Conservation (phyloP, 2,888 invertebrate species). For the Eristalis intricaria region DNA sequence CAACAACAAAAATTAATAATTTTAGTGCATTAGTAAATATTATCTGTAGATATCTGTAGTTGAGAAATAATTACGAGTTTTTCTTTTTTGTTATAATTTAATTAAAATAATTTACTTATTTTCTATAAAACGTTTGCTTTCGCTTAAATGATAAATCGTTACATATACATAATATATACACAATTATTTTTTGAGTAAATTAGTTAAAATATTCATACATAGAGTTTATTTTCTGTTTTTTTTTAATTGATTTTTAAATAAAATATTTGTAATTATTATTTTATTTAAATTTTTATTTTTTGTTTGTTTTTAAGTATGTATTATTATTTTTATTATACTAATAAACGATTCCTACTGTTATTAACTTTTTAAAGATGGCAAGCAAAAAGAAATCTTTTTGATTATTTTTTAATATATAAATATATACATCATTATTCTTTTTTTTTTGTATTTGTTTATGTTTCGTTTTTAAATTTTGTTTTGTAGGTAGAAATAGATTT, state of each 20-base stretch:
- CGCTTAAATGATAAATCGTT: constrained; percentile 15
- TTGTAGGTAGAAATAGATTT: constrained; percentile 61
- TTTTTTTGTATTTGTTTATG: constrained; percentile 35
- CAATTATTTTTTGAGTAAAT: neutral
- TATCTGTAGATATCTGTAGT: constrained; percentile 63
- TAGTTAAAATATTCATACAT: constrained; percentile 3
- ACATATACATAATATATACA: neutral
- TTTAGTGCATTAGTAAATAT: constrained; percentile 51
- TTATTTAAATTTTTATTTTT: constrained; percentile 15
- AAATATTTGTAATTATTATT: constrained; percentile 15
- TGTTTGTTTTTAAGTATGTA: constrained; percentile 53
- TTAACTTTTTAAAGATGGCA: constrained; percentile 53
- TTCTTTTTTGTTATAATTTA: neutral
- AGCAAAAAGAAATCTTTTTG: constrained; percentile 17
- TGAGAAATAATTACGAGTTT: constrained; percentile 44
- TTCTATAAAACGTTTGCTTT: constrained; percentile 6
- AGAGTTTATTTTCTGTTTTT: constrained; percentile 5
- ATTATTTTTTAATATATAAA: neutral
- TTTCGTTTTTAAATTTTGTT: constrained; percentile 44
- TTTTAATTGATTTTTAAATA: constrained; percentile 7
- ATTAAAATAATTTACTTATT: constrained; percentile 31
- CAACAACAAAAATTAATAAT: constrained; percentile 70
- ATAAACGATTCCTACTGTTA: constrained; percentile 70
- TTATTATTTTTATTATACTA: constrained; percentile 69
- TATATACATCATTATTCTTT: neutral